These are phyloP conservation scores for Pangasius krempfi DNA, from an alignment of 2,797 vertebrate species.

Conservation along the genomic window DNA sequence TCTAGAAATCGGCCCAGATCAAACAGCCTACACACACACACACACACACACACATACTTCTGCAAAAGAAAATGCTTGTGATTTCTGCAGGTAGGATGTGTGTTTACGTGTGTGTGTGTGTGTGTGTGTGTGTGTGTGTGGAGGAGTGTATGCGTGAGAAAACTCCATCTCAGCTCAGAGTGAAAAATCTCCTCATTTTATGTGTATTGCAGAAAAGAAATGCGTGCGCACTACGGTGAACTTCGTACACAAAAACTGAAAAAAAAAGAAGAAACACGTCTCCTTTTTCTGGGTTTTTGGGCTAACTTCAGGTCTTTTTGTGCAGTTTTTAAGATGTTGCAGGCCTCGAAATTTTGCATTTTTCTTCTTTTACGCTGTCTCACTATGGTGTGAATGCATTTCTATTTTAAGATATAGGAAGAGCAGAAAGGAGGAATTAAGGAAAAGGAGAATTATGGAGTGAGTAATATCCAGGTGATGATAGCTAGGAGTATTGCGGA, in stretches of 20 bases:
- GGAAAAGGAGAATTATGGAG: not conserved
- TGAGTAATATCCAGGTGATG: not conserved
- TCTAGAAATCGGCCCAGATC: conserved; percentile 65
- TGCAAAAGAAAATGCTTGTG: not conserved
- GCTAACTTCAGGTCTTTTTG: not conserved
- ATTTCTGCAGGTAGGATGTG: not conserved
- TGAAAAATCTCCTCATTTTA: not conserved
- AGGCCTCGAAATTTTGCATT: not conserved
- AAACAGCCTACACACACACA: conserved; percentile 62
- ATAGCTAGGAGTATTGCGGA: not conserved
- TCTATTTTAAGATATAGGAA: not conserved
- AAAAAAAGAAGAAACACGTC: not conserved
- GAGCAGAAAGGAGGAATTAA: not conserved
- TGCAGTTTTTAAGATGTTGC: not conserved
- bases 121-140: too few species aligned
- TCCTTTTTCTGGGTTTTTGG: not conserved
- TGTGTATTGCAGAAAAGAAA: not conserved
- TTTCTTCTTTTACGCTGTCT: not conserved
- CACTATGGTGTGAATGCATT: too few species aligned
- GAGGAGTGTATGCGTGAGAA: not conserved
- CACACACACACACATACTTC: not conserved
- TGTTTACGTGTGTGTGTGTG: too few species aligned
- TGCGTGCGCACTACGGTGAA: not conserved
- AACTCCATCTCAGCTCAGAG: not conserved
- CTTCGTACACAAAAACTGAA: not conserved